These are phyloP conservation scores for Mixornis gularis DNA, from an alignment of 2,113 vertebrate genomes.

Conservation along the genomic window DNA sequence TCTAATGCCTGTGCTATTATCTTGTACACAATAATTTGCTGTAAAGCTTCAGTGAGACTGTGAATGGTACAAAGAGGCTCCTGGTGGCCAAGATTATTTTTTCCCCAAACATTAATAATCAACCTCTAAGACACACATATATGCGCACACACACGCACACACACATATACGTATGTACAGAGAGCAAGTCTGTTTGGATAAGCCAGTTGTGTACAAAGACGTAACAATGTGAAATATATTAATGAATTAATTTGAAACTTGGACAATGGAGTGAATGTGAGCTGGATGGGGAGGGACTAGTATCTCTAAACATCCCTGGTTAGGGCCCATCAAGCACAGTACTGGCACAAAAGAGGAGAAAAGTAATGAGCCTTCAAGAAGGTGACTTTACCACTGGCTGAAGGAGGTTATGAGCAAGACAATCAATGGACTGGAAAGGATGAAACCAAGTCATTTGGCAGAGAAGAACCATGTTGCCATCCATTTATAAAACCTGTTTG, in stretches of 20 bases:
- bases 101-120: background rate
- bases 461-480: background rate
- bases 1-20: background rate
- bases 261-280: background rate
- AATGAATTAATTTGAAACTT: background rate
- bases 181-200: background rate
- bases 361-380: background rate
- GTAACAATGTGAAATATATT: background rate
- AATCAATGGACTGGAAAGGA: background rate
- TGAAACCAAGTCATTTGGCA: background rate
- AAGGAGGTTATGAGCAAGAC: background rate
- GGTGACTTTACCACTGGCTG: background rate
- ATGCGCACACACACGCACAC: background rate
- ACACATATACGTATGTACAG: background rate
- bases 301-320: background rate
- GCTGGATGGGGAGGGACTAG: background rate
- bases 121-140: background rate
- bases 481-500: background rate
- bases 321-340: background rate
- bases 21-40: background rate
- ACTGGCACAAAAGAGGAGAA: background rate
- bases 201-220: background rate
- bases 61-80: slow-evolving; percentile 19
- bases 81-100: background rate
- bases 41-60: background rate